A percentile compares a stretch with the other conserved stretches of the same genome.
Evolutionary conservation across 2,113 vertebrate genomes (phyloP).

Genomic region (Sylvilagus bachmani): DNA sequence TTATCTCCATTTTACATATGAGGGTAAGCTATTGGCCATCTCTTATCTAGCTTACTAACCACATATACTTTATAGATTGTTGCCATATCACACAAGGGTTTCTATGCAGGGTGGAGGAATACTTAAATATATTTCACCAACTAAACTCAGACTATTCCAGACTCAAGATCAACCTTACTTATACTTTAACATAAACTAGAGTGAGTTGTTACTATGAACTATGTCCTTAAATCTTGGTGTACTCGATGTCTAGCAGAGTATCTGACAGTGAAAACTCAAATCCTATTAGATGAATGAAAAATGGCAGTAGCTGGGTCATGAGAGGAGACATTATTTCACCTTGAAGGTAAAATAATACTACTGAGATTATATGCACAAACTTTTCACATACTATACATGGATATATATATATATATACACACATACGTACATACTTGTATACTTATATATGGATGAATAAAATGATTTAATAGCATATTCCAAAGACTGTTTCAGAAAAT

Average conservation of each 20-base stretch:
- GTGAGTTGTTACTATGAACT: background rate
- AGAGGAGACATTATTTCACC: background rate
- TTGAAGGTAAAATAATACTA: background rate
- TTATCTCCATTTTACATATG: conserved; percentile 31
- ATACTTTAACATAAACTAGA: background rate
- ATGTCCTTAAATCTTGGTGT: background rate
- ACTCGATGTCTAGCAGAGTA: background rate
- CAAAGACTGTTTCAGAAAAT: conserved; percentile 9
- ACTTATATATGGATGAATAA: background rate
- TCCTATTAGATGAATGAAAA: background rate
- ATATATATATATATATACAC: background rate
- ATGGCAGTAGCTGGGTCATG: background rate
- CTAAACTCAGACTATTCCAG: conserved; percentile 18
- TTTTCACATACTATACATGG: background rate
- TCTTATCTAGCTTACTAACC: background rate
- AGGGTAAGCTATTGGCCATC: background rate
- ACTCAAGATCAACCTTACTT: background rate
- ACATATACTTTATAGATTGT: background rate
- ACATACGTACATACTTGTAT: background rate
- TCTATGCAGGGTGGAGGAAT: background rate
- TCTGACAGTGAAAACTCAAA: background rate
- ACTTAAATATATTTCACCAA: background rate
- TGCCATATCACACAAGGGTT: background rate
- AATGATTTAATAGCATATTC: conserved; percentile 1
- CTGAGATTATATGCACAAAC: background rate